A percentile compares a stretch with the other conserved stretches of the same genome.
These are phyloP conservation scores for Calephelis nemesis DNA, from an alignment of 1,140 invertebrate genomes.

Conservation along the genomic window DNA sequence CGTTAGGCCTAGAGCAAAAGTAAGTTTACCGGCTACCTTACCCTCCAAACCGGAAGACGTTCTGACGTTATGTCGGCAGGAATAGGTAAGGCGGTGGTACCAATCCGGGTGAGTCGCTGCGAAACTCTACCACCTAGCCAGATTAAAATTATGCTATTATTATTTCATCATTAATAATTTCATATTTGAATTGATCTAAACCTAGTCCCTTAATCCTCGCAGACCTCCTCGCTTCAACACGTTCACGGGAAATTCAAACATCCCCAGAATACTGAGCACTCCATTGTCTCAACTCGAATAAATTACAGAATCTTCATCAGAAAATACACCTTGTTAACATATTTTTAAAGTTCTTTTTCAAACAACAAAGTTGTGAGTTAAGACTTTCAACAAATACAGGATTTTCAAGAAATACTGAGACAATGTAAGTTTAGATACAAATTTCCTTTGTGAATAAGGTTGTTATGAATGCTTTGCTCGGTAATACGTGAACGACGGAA, in stretches of 20 bases:
- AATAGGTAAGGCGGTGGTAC: too few relatives aligned
- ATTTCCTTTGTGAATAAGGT: conserved; percentile 48
- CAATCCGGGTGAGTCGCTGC: too few relatives aligned
- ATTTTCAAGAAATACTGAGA: conserved; percentile 27
- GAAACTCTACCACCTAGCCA: too few relatives aligned
- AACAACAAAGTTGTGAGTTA: conserved; percentile 24
- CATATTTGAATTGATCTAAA: conserved; percentile 19
- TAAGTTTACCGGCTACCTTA: too few relatives aligned
- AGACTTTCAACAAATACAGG: conserved; percentile 23
- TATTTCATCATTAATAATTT: neutral
- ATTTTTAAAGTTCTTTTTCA: conserved; percentile 33
- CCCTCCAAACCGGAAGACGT: too few relatives aligned
- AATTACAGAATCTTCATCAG: neutral
- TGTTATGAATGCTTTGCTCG: conserved; percentile 45
- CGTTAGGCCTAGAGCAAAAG: too few relatives aligned
- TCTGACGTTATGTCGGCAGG: too few relatives aligned
- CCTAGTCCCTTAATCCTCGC: conserved; percentile 42
- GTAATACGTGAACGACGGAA: conserved; percentile 38
- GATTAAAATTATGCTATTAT: neutral
- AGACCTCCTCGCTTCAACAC: conserved; percentile 53
- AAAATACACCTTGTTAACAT: conserved; percentile 29
- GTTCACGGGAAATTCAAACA: conserved; percentile 53
- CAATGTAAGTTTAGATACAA: conserved; percentile 57
- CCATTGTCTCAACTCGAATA: conserved; percentile 41
- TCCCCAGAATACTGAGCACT: conserved; percentile 47